Evolutionary conservation across 2,888 invertebrate genomes (phyloP), one percentile per base, ranked within the genome.

Genomic region (Cremastinae sp.): DNA sequence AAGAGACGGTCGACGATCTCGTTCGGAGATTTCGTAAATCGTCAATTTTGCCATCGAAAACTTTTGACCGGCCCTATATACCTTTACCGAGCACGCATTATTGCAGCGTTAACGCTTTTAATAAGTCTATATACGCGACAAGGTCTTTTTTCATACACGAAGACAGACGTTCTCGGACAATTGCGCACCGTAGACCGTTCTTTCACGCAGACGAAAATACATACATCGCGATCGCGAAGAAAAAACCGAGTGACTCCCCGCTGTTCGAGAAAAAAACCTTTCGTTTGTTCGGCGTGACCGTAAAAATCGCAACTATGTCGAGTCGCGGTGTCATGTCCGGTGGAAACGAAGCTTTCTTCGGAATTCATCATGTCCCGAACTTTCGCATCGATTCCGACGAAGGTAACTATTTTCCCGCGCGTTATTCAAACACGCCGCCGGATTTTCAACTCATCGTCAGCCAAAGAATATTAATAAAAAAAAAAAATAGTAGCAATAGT

Each of bases 311-410:
- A 38, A 78, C 77, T 66, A 89, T 89, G 89, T 89, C 89, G 54
- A 89, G 87, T 77, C 82, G 89, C 79, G 89, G 89, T 18, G 85
- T 89, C 2, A 86, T 84, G 49, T 80, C 84, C 12, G 81, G 79
- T 43, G 80, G 80, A 58, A 83, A 78, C 51, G 84, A 85, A 14
- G 75, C 80, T n/a, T 89, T 85, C 73, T 80, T 83, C n/a, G 82
- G 79, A 58, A 80, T 84, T 68, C 79, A 84, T 1, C 80, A 74
- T 54, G 62, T 83, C 8, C 81, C 84, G 2, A 85, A 83, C 76
- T 85, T 87, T 62, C 82, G 86, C 79, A 84, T 87, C 75, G 87
- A 88, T 54, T 80, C 82, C 28, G 88, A 86, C n/a, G 87, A 87
- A 84, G 89, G 87, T 86, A 84, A 79, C 12, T n/a, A 58, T 61